phyloP scores from a whole-genome alignment of 2,113 vertebrate species.

The Ginglymostoma cirratum region DNA sequence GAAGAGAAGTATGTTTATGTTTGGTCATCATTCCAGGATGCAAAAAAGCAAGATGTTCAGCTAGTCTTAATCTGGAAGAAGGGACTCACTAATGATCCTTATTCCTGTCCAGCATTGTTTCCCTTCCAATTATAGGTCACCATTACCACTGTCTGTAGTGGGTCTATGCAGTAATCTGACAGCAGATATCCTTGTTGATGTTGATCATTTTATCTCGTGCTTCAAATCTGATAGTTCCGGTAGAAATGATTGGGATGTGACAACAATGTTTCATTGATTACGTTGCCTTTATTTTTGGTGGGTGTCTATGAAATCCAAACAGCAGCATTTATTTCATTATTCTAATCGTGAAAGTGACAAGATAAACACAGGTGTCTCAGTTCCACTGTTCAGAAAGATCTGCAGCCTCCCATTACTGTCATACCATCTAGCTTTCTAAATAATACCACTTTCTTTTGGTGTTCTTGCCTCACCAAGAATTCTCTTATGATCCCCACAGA shows the following conservation, averaged over 20 bases:
- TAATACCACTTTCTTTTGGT: not conserved
- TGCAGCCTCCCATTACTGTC: not conserved
- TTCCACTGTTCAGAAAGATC: not conserved
- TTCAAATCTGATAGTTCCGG: not conserved
- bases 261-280: not conserved
- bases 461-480: no score
- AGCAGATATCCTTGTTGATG: not conserved
- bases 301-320: not conserved
- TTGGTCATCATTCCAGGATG: not conserved
- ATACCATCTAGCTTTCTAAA: not conserved
- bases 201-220: not conserved
- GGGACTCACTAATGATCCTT: not conserved
- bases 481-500: no score
- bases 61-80: not conserved
- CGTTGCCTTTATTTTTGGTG: not conserved
- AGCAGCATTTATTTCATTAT: not conserved
- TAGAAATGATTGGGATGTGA: not conserved
- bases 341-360: not conserved
- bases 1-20: not conserved
- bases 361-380: not conserved
- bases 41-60: not conserved
- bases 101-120: not conserved
- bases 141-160: not conserved
- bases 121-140: not conserved
- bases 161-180: not conserved